These are phyloP conservation scores for Columba livia DNA, from an alignment of 2,113 vertebrate genomes.

Conservation along the genomic window DNA sequence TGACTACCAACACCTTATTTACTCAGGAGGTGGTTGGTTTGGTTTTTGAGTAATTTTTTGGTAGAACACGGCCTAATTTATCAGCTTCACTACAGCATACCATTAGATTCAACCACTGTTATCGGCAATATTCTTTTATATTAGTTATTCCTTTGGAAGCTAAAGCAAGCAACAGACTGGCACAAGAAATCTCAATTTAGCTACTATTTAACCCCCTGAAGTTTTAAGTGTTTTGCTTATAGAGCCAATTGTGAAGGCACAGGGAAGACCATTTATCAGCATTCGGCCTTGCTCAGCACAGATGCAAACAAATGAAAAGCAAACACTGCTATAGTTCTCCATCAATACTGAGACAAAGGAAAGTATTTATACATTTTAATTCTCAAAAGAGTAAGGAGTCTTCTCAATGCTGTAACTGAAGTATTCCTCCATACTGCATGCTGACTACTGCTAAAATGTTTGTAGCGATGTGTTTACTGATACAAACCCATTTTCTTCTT, in stretches of 20 bases:
- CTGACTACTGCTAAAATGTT: not conserved
- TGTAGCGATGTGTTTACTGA: not conserved
- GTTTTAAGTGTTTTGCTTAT: not conserved
- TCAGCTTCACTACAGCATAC: not conserved
- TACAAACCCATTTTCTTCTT: constrained; percentile 96
- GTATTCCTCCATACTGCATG: not conserved
- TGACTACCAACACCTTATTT: not conserved
- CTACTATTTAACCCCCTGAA: not conserved
- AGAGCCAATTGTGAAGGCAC: not conserved
- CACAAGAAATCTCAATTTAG: not conserved
- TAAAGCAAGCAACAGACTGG: not conserved
- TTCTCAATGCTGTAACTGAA: not conserved
- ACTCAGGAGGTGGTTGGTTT: not conserved
- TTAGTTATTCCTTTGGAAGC: not conserved
- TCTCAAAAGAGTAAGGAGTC: not conserved
- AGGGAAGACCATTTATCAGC: not conserved
- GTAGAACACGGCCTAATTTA: not conserved
- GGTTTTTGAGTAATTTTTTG: not conserved
- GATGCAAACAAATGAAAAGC: not conserved
- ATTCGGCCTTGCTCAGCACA: not conserved
- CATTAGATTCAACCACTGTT: not conserved
- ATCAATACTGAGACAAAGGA: not conserved
- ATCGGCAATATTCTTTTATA: not conserved
- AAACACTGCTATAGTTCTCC: not conserved
- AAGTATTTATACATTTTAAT: not conserved